phyloP scores from a whole-genome alignment of 2,113 vertebrate genomes.

The Probosciger aterrimus region DNA sequence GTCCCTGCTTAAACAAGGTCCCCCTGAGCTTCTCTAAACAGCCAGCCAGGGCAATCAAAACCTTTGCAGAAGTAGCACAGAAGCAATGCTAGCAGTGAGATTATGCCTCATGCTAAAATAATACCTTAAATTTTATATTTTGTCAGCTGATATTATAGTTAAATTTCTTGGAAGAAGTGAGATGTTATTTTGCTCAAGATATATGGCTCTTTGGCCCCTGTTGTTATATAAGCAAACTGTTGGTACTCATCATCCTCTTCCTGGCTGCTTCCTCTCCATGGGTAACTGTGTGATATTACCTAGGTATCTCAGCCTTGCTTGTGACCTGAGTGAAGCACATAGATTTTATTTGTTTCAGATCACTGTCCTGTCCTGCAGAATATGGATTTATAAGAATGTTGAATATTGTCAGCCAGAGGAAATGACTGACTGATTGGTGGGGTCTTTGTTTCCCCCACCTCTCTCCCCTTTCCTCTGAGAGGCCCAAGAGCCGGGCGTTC shows the following conservation, averaged over 20 bases:
- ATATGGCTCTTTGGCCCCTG: neutral
- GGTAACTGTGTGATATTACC: neutral
- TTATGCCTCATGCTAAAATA: neutral
- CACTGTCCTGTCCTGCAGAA: neutral
- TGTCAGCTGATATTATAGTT: constrained; percentile 16
- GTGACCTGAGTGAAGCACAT: neutral
- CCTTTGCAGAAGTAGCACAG: accelerated
- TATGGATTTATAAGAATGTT: neutral
- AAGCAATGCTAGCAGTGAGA: neutral
- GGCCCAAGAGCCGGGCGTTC: neutral
- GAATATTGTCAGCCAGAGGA: neutral
- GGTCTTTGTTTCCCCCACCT: neutral
- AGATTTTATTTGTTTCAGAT: neutral
- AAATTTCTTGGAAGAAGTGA: neutral
- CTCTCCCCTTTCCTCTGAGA: neutral
- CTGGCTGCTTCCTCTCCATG: neutral
- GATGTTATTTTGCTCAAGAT: neutral
- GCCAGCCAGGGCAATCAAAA: neutral
- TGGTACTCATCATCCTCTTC: neutral
- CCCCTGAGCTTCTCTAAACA: neutral
- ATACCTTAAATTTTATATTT: neutral
- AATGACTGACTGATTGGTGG: neutral
- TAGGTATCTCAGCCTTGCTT: neutral
- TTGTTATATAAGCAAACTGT: constrained; percentile 12
- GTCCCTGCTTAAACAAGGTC: neutral